Conservation (phyloP, 2,888 invertebrate species). For the Stenurella melanura region DNA sequence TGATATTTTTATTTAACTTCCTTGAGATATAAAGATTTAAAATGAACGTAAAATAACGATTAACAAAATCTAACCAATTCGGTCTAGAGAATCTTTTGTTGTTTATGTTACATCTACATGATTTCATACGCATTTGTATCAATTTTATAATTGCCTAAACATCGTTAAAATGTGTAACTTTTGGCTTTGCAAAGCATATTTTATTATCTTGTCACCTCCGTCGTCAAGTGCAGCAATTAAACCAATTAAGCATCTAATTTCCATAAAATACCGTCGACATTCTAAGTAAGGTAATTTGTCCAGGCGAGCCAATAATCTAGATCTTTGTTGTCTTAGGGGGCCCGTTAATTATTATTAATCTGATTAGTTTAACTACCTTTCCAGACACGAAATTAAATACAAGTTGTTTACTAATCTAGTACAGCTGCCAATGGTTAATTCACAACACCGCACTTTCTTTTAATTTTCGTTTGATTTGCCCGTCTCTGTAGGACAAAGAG, state of each 20-base stretch:
- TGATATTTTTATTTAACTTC: not conserved
- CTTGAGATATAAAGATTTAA: no score
- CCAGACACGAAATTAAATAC: not conserved
- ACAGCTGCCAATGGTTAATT: not conserved
- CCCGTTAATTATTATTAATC: slow-evolving; percentile 1
- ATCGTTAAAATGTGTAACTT: not conserved
- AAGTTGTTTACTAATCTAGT: not conserved
- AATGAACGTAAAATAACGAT: no score
- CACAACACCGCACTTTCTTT: slow-evolving; percentile 16
- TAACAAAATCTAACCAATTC: no score
- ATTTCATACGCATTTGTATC: not conserved
- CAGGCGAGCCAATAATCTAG: not conserved
- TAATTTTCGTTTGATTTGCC: slow-evolving; percentile 8
- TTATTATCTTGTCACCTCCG: not conserved
- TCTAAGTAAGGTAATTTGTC: not conserved
- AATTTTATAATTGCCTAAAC: not conserved
- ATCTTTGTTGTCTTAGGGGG: not conserved
- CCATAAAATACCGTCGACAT: slow-evolving; percentile 10
- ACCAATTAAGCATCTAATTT: slow-evolving; percentile 24
- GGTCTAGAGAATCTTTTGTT: no score
- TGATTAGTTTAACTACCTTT: not conserved
- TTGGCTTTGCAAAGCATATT: not conserved
- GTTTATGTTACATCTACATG: no score
- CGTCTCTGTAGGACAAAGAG: not conserved
- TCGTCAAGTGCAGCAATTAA: slow-evolving; percentile 20